Conservation (phyloP, 2,113 vertebrate species). For the Bufo bufo region DNA sequence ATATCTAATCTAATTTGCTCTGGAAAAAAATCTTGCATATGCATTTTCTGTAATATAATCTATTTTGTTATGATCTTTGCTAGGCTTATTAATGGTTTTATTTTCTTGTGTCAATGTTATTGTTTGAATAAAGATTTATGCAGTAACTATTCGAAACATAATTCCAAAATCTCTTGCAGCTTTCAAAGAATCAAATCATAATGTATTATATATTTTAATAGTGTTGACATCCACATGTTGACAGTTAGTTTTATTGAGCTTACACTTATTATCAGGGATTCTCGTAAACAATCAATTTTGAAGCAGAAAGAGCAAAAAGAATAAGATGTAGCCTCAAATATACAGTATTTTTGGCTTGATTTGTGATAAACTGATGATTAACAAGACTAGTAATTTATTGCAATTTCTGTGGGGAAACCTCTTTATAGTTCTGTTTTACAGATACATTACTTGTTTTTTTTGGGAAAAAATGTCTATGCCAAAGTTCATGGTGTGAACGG, state of each 20-base stretch:
- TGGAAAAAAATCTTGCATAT: background rate
- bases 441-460: background rate
- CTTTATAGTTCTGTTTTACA: background rate
- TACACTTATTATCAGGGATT: constrained; percentile 27
- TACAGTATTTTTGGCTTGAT: background rate
- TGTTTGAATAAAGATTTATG: constrained; percentile 41
- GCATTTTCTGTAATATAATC: constrained; percentile 17
- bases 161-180: constrained; percentile 2
- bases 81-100: constrained; percentile 45
- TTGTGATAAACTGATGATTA: background rate
- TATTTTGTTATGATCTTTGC: background rate
- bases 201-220: constrained; percentile 30
- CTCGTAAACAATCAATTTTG: constrained; percentile 14
- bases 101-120: constrained; percentile 30
- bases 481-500: background rate
- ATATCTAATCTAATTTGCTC: background rate
- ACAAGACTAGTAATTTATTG: background rate
- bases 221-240: constrained; percentile 36
- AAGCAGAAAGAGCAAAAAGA: background rate
- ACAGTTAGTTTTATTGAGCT: constrained; percentile 37
- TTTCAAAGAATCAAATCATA: constrained; percentile 35
- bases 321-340: background rate
- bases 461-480: background rate
- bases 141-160: background rate
- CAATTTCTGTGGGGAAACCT: background rate